Percentiles rank a stretch among this genome's conserved stretches.
Conservation (phyloP, 2,797 vertebrate species). For the Enteromius afrohamiltoni region DNA sequence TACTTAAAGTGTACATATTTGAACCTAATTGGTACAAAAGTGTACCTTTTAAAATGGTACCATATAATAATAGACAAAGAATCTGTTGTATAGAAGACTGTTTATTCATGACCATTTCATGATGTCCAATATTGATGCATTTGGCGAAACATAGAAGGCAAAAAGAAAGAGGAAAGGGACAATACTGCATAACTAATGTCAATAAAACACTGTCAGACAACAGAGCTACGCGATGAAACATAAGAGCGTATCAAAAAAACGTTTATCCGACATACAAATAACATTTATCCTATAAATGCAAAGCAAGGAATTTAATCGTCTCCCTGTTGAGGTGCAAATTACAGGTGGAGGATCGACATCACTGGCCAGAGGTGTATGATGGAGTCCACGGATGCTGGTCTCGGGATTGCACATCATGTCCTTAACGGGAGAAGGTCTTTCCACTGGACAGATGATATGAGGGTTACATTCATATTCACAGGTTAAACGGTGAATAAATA, state of each 20-base stretch:
- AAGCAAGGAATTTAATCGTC: conserved; percentile 77
- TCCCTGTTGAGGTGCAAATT: conserved; percentile 66
- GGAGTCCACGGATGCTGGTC: conserved; percentile 60
- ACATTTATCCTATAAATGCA: conserved; percentile 79
- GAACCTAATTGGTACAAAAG: too few species aligned
- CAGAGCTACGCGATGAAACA: conserved; percentile 77
- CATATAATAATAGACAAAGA: conserved; percentile 12
- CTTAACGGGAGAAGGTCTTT: conserved; percentile 88
- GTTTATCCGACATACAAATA: conserved; percentile 72
- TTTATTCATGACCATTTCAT: conserved; percentile 62
- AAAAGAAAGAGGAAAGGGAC: conserved; percentile 78
- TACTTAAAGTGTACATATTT: too few species aligned
- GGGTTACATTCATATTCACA: conserved; percentile 35
- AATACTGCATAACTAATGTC: conserved; percentile 81
- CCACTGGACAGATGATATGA: conserved; percentile 79
- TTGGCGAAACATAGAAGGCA: conserved; percentile 68
- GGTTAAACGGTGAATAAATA: conserved; percentile 1
- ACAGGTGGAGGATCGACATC: conserved; percentile 60
- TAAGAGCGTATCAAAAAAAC: conserved; percentile 79
- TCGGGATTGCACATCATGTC: conserved; percentile 40
- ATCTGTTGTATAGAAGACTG: conserved; percentile 55
- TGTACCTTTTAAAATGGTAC: too few species aligned
- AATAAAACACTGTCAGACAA: conserved; percentile 81
- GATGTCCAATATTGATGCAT: conserved; percentile 53
- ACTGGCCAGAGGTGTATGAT: conserved; percentile 58